Base-by-base conservation (phyloP, 1,140 invertebrate genomes). In the Adoxophyes honmai region DNA sequence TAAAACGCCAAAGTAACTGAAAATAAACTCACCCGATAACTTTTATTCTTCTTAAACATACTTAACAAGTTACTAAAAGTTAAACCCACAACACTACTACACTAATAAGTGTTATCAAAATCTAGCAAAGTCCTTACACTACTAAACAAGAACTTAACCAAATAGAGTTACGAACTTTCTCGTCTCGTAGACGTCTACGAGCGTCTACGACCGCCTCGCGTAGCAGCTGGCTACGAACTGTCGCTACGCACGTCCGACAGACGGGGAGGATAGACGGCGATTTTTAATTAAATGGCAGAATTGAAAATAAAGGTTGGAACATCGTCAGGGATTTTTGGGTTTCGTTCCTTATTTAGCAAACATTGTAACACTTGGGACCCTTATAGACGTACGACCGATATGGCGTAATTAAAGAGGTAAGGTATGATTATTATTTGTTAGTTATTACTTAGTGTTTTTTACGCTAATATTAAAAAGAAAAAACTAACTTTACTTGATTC, bases 121-220 rank as follows among this genome's bases (percentile, higher is more conserved):
- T 21, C n/a, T n/a, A 5, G 6, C 18, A 21, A 3, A 0, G 13
- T 44, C n/a, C 16, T 21, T 21, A 21, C 39, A 21, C 18, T 16
- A 44, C 39, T 18, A 21, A 9, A 42, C 38, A 1, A 42, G 6
- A 6, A 44, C 8, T 44, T 21, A 11, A 44, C 16, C 39, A 16
- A 44, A 18, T 44, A 15, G 15, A 44, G 15, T 11, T 21, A 21
- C 39, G 39, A 44, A 44, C 39, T 44, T 44, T 44, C 11, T 8
- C 39, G 39, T 11, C 18, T 18, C 39, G 39, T 44, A 44, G 39
- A 16, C 39, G 21, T 28, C 21, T 28, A 28, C 21, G 21, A 28
- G 21, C 39, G 4, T 44, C 39, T 44, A 44, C 39, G 39, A 44
- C 39, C 39, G 39, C 39, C 39, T 44, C 39, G 16, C 39, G 39